Percentiles rank a stretch among this genome's conserved stretches.
Conservation (phyloP, 2,113 vertebrate species). For the Xiphophorus maculatus region DNA sequence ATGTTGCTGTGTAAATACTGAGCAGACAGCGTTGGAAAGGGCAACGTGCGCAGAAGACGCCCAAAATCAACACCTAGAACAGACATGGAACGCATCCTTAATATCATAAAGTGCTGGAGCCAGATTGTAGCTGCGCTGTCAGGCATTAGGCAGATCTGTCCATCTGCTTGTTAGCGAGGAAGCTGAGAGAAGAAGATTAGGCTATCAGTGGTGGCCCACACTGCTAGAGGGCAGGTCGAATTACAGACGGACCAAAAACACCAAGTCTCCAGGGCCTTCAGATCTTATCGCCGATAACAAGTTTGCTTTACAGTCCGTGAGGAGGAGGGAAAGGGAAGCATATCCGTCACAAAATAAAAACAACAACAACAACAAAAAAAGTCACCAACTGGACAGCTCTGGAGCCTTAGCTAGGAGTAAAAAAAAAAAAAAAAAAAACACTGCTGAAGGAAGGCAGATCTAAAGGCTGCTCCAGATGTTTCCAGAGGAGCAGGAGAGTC, state of each 20-base stretch:
- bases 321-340: background rate
- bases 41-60: background rate
- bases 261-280: constrained; percentile 42
- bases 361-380: background rate
- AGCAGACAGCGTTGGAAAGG: too few relatives aligned
- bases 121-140: constrained; percentile 30
- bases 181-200: constrained; percentile 58
- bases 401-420: constrained; percentile 10
- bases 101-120: constrained; percentile 15
- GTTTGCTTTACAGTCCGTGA: constrained; percentile 5
- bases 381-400: constrained; percentile 18
- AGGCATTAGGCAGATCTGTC: constrained; percentile 42
- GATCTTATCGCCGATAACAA: constrained; percentile 33
- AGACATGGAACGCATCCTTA: background rate
- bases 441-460: constrained; percentile 45
- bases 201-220: constrained; percentile 51
- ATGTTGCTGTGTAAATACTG: too few relatives aligned
- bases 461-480: constrained; percentile 62
- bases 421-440: constrained; percentile 13
- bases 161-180: constrained; percentile 44
- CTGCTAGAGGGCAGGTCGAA: constrained; percentile 49
- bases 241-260: constrained; percentile 50
- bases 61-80: background rate
- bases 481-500: constrained; percentile 29
- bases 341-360: background rate